Percentiles rank a stretch among this genome's conserved stretches.
These are phyloP conservation scores for Pangasius larnaudii DNA, from an alignment of 2,797 vertebrate genomes.

Conservation along the genomic window DNA sequence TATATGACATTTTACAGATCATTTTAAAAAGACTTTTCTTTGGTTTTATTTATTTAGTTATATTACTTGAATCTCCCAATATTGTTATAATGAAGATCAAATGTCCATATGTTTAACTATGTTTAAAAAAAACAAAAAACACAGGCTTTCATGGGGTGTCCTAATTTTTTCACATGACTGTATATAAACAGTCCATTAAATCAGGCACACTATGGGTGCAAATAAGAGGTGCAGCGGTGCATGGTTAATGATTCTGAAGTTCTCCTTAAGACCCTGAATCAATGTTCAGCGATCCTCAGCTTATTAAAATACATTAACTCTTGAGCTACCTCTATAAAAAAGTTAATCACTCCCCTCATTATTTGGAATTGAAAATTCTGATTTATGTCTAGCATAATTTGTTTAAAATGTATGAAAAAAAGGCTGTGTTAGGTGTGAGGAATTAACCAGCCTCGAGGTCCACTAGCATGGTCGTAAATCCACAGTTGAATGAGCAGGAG, in stretches of 20 bases:
- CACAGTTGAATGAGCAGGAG: constrained; percentile 32
- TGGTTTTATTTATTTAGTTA: too few species aligned
- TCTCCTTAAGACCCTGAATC: constrained; percentile 48
- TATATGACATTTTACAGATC: too few species aligned
- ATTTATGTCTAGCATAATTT: constrained; percentile 66
- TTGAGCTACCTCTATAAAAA: constrained; percentile 63
- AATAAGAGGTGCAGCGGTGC: constrained; percentile 45
- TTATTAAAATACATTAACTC: constrained; percentile 65
- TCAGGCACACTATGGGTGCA: background rate
- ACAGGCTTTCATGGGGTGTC: too few species aligned
- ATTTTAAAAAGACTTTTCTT: too few species aligned
- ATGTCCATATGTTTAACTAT: too few species aligned
- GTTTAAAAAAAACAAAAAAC: too few species aligned
- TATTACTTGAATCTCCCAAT: too few species aligned
- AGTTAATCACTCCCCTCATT: constrained; percentile 67
- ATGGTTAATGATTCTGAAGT: constrained; percentile 44
- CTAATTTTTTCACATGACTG: too few species aligned
- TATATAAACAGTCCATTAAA: constrained; percentile 38
- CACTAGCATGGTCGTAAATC: constrained; percentile 30
- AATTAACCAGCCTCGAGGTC: constrained; percentile 11
- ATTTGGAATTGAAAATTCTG: constrained; percentile 67
- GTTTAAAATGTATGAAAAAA: constrained; percentile 62
- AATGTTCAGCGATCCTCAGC: constrained; percentile 54
- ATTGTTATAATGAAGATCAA: too few species aligned
- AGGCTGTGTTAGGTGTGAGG: background rate